phyloP scores from a whole-genome alignment of 1,140 invertebrate genomes.

The Drosophila triauraria region DNA sequence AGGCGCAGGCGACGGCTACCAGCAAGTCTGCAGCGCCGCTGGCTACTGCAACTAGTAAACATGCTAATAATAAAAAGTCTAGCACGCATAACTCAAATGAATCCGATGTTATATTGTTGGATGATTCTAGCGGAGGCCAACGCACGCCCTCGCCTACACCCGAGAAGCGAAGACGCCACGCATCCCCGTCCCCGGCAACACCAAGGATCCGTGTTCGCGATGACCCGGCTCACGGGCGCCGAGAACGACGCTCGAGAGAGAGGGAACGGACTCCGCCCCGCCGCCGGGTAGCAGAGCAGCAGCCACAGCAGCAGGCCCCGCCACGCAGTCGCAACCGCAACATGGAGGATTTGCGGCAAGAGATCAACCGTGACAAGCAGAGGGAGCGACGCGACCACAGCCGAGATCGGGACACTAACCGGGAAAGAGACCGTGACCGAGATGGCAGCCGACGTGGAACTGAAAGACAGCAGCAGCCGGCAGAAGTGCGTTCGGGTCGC shows the following conservation, averaged over 20 bases:
- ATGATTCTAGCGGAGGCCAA: slow-evolving; percentile 85
- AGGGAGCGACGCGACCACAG: slow-evolving; percentile 71
- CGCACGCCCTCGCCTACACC: slow-evolving; percentile 68
- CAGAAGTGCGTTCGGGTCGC: slow-evolving; percentile 17
- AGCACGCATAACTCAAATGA: slow-evolving; percentile 82
- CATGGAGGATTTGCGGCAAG: slow-evolving; percentile 81
- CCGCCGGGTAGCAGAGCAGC: slow-evolving; percentile 38
- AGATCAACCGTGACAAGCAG: slow-evolving; percentile 83
- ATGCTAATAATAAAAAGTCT: slow-evolving; percentile 82
- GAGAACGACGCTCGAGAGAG: slow-evolving; percentile 51
- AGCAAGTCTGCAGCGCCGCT: slow-evolving; percentile 69
- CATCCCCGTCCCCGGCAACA: slow-evolving; percentile 35
- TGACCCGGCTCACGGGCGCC: slow-evolving; percentile 26
- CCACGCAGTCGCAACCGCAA: slow-evolving; percentile 66
- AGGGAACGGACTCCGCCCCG: slow-evolving; percentile 61
- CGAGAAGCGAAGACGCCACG: slow-evolving; percentile 64
- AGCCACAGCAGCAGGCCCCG: slow-evolving; percentile 22
- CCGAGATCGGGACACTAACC: slow-evolving; percentile 53
- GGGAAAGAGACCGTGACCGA: slow-evolving; percentile 66
- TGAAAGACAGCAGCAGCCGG: slow-evolving; percentile 2
- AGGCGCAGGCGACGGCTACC: slow-evolving; percentile 34
- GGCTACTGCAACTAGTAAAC: slow-evolving; percentile 81
- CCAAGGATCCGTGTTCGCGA: slow-evolving; percentile 47
- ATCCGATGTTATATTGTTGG: slow-evolving; percentile 85
- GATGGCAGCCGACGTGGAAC: slow-evolving; percentile 35